Conservation (phyloP, 1,140 invertebrate species). For the Sycophaga agraensis region DNA sequence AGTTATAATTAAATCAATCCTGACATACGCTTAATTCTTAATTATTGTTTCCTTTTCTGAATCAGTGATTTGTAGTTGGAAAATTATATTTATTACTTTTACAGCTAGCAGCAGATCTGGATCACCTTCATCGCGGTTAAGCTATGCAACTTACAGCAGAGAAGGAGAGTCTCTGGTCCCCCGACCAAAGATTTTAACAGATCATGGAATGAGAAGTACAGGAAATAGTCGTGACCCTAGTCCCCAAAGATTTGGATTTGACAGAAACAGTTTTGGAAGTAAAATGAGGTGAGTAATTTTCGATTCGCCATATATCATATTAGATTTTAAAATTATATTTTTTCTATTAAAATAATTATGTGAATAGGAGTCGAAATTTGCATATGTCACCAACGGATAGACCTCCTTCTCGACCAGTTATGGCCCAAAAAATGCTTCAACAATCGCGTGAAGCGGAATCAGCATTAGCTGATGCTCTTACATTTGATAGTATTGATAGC, state of each 20-base stretch:
- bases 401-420: constrained; percentile 63
- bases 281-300: constrained; percentile 42
- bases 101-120: constrained; percentile 81
- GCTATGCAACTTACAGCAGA: constrained; percentile 68
- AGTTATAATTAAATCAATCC: no score
- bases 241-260: constrained; percentile 60
- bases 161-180: constrained; percentile 49
- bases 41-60: neutral
- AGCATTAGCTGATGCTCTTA: constrained; percentile 75
- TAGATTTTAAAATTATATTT: neutral
- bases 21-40: no score
- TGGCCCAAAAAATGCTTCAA: constrained; percentile 80
- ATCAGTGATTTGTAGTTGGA: neutral
- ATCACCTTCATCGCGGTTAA: constrained; percentile 80
- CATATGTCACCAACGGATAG: constrained; percentile 58
- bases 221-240: constrained; percentile 66
- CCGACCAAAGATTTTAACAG: constrained; percentile 47
- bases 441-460: constrained; percentile 88
- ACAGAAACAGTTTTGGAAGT: constrained; percentile 45
- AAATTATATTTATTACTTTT: constrained; percentile 22
- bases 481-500: constrained; percentile 51
- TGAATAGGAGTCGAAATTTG: constrained; percentile 44
- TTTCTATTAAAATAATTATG: neutral
- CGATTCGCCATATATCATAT: neutral
- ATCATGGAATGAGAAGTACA: constrained; percentile 49